Evolutionary conservation across 2,888 invertebrate genomes (phyloP).

Genomic region (Kuschelorhynchus macadamiae): DNA sequence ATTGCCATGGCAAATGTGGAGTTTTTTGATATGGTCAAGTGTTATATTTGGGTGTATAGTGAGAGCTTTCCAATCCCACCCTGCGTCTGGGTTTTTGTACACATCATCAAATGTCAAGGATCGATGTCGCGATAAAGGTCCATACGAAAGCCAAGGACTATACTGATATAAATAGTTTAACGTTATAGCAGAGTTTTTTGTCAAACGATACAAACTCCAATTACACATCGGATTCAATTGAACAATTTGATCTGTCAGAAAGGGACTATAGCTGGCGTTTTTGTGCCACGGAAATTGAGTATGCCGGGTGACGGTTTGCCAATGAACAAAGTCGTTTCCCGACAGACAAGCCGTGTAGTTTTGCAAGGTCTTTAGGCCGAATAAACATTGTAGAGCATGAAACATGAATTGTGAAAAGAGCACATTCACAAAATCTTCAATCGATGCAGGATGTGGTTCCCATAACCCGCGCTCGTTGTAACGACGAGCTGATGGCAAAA

Average conservation of each 20-base stretch:
- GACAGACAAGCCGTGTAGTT: background rate
- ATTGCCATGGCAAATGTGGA: background rate
- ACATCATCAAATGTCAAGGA: background rate
- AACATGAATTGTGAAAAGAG: background rate
- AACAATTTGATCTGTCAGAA: background rate
- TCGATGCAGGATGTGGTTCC: background rate
- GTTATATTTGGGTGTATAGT: constrained; percentile 2
- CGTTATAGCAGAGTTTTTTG: background rate
- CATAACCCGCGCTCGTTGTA: background rate
- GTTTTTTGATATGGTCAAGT: background rate
- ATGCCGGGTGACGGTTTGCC: background rate
- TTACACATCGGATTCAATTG: background rate
- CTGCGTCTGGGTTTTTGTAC: background rate
- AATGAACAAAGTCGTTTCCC: background rate
- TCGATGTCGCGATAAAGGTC: background rate
- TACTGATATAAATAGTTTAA: too few relatives aligned
- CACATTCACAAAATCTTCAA: background rate
- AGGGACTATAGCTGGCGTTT: background rate
- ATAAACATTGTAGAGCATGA: background rate
- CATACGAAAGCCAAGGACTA: too few relatives aligned
- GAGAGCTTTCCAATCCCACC: background rate
- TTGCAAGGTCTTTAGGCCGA: background rate
- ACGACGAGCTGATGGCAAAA: background rate
- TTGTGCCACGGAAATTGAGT: background rate
- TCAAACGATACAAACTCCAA: background rate